Conservation (phyloP, 2,888 invertebrate genomes). For the Drosophila vallismaia region DNA sequence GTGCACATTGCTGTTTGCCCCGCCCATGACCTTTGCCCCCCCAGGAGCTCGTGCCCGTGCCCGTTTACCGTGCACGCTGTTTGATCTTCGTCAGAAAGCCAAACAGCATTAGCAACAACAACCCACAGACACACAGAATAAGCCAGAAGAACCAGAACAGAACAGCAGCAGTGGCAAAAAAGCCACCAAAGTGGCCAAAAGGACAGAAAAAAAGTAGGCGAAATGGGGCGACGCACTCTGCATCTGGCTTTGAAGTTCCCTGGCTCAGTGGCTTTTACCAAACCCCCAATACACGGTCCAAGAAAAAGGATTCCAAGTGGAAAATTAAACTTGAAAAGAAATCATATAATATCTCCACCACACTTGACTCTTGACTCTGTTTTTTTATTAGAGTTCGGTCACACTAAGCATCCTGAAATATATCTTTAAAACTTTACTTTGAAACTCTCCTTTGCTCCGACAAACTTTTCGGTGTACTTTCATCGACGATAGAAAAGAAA, state of each 20-base stretch:
- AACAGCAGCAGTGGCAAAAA: slow-evolving; percentile 7
- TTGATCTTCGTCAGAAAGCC: slow-evolving; percentile 72
- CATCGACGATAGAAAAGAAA: neutral
- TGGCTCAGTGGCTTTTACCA: neutral
- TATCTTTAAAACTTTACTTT: neutral
- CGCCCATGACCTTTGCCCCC: slow-evolving; percentile 20
- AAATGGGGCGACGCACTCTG: slow-evolving; percentile 4
- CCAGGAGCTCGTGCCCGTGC: slow-evolving; percentile 10
- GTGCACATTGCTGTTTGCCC: slow-evolving; percentile 41
- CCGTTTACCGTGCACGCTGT: slow-evolving; percentile 49
- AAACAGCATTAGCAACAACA: slow-evolving; percentile 46
- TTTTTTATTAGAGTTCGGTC: neutral
- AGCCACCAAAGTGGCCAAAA: slow-evolving; percentile 9
- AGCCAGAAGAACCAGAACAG: too few species aligned
- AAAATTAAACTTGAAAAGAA: neutral
- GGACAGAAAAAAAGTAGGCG: neutral
- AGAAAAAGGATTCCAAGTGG: neutral
- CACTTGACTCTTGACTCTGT: neutral
- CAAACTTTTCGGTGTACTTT: neutral
- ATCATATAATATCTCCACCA: neutral
- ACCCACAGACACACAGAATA: slow-evolving; percentile 1
- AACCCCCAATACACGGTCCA: slow-evolving; percentile 3
- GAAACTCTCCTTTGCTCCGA: neutral
- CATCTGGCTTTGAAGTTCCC: slow-evolving; percentile 56
- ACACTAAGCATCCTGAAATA: neutral